Base-by-base conservation (phyloP, 2,888 invertebrate genomes). In the Lasioglossum marginatum region DNA sequence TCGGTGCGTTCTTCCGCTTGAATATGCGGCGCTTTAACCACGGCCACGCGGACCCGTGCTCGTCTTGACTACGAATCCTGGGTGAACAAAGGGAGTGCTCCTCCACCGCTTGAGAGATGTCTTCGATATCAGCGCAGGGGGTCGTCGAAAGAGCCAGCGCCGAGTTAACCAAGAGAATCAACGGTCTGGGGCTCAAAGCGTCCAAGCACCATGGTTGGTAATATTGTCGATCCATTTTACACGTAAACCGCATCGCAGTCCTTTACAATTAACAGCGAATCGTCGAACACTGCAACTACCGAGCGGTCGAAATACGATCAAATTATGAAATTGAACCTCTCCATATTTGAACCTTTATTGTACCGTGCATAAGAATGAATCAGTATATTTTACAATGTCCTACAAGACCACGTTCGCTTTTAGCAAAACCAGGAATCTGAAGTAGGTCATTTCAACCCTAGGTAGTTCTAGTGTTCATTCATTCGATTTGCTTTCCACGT, bases 81-180 rank as follows among this genome's bases (percentile, higher is more conserved):
- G 72, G 52, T 45, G 78, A 84, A 80, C 82, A 60, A 73, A 82
- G 73, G 78, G 48, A 85, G 85, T 63, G 68, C 75, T 70, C 75
- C 85, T 75, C 77, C 60, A 81, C 82, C 75, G 81, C 79, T 85
- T 79, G 78, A 85, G 94, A 96, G 96, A 97, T 97, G 97, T 97
- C 97, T 95, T 97, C 97, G 94, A 97, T 98, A 96, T 98, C 98
- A 92, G 97, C 98, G 93, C 98, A 98, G 95, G 98, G 98, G 93
- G 98, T 98, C 94, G 98, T 98, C 95, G 98, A 98, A 96, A 97
- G 98, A 94, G 98, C 98, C 93, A 98, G 98, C 92, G 98, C 98
- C 89, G 98, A 98, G 96, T 96, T 98, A 90, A 97, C 98, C 92
- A 98, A 98, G 94, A 97, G 98, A 94, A 98, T 98, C 95, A 98